Conservation (phyloP, 2,113 vertebrate genomes). For the Indri indri region DNA sequence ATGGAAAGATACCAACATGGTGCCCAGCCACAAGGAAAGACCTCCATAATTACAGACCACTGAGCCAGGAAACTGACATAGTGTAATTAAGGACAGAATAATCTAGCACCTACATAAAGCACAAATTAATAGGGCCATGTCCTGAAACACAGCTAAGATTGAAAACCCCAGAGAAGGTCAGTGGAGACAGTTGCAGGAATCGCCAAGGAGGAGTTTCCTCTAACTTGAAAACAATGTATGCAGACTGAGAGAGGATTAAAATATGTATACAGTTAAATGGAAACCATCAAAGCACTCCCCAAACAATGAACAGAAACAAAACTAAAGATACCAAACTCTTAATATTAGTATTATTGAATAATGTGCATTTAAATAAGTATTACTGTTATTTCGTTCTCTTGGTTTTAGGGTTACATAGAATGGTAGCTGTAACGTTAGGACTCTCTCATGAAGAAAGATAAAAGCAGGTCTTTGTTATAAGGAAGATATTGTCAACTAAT, state of each 20-base stretch:
- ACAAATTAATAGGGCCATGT: constrained; percentile 64
- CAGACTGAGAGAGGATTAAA: background rate
- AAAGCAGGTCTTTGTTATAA: background rate
- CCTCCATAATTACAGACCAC: constrained; percentile 61
- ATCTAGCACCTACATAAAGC: constrained; percentile 27
- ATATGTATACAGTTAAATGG: background rate
- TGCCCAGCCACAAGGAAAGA: constrained; percentile 37
- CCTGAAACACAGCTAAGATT: constrained; percentile 45
- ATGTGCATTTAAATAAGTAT: background rate
- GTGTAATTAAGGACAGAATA: constrained; percentile 70
- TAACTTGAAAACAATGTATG: background rate
- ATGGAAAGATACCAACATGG: constrained; percentile 39
- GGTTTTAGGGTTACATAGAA: too few relatives aligned
- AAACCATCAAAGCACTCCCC: background rate
- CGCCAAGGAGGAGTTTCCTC: constrained; percentile 28
- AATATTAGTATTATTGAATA: background rate
- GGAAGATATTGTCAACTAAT: background rate
- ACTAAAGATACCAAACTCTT: background rate
- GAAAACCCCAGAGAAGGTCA: constrained; percentile 71
- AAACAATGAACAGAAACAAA: background rate
- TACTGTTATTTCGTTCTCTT: fast-evolving
- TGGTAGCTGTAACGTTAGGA: background rate
- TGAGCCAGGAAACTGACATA: constrained; percentile 54
- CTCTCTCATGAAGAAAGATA: background rate
- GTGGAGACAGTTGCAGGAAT: constrained; percentile 22